Conservation (phyloP, 2,113 vertebrate genomes). For the Chaetura pelagica region DNA sequence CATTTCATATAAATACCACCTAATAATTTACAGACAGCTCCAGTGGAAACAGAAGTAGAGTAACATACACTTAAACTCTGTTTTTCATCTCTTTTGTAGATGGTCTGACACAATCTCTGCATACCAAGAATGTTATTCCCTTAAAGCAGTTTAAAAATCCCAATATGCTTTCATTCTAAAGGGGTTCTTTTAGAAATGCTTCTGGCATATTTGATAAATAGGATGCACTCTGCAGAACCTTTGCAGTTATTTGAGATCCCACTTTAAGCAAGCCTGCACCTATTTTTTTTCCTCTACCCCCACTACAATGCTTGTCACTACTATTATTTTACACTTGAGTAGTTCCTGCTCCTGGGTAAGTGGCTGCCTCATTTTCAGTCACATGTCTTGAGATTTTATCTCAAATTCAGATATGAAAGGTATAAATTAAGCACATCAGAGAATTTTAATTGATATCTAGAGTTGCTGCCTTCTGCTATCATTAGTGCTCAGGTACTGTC, state of each 20-base stretch:
- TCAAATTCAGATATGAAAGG: neutral
- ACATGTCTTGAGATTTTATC: neutral
- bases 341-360: neutral
- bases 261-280: neutral
- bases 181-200: neutral
- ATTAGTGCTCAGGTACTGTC: neutral
- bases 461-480: neutral
- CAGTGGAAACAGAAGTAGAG: neutral
- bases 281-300: neutral
- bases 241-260: neutral
- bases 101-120: neutral
- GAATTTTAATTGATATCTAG: neutral
- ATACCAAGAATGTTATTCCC: neutral
- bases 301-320: neutral
- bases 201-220: neutral
- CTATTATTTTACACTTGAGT: neutral
- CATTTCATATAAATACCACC: neutral
- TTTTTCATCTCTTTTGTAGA: neutral
- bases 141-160: neutral
- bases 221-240: neutral
- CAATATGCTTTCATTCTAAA: neutral
- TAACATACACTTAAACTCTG: neutral
- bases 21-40: neutral
- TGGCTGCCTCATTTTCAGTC: neutral
- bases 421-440: neutral